Evolutionary conservation across 2,113 vertebrate species (phyloP).

Genomic region (Sapayoa aenigma): DNA sequence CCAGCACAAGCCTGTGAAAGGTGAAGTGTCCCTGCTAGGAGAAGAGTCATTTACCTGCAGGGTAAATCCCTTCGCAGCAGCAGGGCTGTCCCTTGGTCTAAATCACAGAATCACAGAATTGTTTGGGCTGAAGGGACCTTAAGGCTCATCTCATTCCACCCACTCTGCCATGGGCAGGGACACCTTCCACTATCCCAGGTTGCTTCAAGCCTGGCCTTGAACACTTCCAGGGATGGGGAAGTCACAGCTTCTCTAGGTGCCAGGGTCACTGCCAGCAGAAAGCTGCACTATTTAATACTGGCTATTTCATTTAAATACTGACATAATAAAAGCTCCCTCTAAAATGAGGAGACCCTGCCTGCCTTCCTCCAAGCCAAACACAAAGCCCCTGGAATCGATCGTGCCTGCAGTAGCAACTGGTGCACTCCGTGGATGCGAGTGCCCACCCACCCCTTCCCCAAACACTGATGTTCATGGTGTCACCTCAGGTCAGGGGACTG

Average conservation of each 20-base stretch:
- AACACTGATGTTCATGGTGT: background rate
- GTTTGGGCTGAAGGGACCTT: background rate
- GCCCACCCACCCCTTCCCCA: background rate
- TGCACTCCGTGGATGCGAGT: background rate
- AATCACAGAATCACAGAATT: background rate
- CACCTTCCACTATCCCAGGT: background rate
- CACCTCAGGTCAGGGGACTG: constrained; percentile 7
- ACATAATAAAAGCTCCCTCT: background rate
- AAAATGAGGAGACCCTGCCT: background rate
- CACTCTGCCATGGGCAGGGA: background rate
- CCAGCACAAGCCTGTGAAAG: background rate
- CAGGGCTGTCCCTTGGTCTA: background rate
- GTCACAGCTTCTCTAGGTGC: background rate
- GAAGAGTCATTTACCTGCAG: background rate
- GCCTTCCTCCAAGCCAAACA: background rate
- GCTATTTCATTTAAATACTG: background rate
- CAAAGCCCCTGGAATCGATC: constrained; percentile 21
- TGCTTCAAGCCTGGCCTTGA: background rate
- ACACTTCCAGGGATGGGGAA: background rate
- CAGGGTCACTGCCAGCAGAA: background rate
- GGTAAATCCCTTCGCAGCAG: background rate
- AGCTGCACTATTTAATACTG: background rate
- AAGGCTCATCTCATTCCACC: background rate
- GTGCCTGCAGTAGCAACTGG: background rate
- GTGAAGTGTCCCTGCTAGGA: background rate